A percentile compares a stretch with the other conserved stretches of the same genome.
Conservation (phyloP, 2,797 vertebrate species). For the Malurus leucopterus region DNA sequence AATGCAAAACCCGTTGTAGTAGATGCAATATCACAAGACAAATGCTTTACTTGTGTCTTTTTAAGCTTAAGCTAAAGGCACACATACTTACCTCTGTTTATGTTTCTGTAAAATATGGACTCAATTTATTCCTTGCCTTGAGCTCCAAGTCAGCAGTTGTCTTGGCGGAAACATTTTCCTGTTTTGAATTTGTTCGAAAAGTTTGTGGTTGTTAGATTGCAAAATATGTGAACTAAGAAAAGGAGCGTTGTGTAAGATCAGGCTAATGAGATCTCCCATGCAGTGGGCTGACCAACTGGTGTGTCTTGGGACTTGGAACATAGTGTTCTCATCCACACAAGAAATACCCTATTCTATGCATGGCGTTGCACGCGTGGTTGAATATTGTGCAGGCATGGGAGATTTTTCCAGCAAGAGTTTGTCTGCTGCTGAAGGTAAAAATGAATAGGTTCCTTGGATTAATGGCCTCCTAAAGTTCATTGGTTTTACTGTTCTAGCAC, state of each 20-base stretch:
- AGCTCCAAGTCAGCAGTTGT: constrained; percentile 37
- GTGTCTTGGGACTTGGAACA: neutral
- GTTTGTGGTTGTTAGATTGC: constrained; percentile 33
- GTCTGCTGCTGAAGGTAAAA: neutral
- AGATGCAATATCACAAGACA: neutral
- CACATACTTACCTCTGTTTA: neutral
- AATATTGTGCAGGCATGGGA: neutral
- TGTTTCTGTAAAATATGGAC: neutral
- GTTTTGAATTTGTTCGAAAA: constrained; percentile 35
- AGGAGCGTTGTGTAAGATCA: neutral
- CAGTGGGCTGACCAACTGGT: neutral
- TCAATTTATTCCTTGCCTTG: constrained; percentile 14
- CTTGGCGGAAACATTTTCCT: constrained; percentile 21
- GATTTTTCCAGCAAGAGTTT: neutral
- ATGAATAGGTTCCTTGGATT: neutral
- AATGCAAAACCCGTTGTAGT: neutral
- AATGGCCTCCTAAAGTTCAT: neutral
- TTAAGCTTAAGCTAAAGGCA: neutral
- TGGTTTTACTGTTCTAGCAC: neutral
- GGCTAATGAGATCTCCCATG: neutral
- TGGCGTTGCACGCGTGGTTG: neutral
- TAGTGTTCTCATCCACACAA: neutral
- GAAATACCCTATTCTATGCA: neutral
- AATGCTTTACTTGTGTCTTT: neutral
- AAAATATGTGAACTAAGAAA: constrained; percentile 17